Base-by-base conservation (phyloP, 1,140 invertebrate genomes). In the Asobara japonica region DNA sequence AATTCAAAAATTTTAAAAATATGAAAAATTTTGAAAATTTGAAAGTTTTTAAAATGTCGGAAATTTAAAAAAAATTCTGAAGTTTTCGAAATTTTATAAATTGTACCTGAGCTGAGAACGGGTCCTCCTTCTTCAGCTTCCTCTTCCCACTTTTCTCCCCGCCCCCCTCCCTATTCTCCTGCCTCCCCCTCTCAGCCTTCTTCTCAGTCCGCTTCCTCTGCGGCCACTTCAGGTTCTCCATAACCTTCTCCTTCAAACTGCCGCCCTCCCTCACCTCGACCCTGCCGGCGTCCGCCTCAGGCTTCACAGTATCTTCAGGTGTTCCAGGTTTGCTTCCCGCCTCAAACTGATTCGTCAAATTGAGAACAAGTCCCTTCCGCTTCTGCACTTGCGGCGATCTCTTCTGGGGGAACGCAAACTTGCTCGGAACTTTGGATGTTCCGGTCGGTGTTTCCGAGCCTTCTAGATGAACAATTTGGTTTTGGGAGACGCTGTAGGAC, bases 401-500 rank as follows among this genome's bases (percentile, higher is more conserved):
- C 77, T 93, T 92, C 77, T 88, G 91, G 7, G 71, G 90, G 88
- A 71, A 91, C 88, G 75, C 90, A 89, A 11, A 93, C 91, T 30
- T 89, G 89, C 10, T 88, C 86, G 31, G 86, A 80, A 76, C 87
- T 82, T 80, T 89, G 82, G 78, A 90, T 86, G 84, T 91, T 86
- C 73, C 72, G 68, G 75, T 83, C 6, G 80, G 67, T 3, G 76
- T 77, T 16, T 83, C 83, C 0, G 83, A 80, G 11, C 83, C 81
- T 1, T 90, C 89, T 65, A 96, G 88, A 77, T 95, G 92, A 29
- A 96, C 91, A 71, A 95, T 95, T 88, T 95, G 93, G 82, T 96
- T 96, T 75, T 95, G 94, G 25, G 94, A 96, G 7, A 96, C 94
- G 82, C 94, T 95, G 83, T 96, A 96, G 33, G 93, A 93, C 76